Base-by-base conservation (phyloP, 35 echinoderm and acorn worm genomes). In the Patiria miniata region DNA sequence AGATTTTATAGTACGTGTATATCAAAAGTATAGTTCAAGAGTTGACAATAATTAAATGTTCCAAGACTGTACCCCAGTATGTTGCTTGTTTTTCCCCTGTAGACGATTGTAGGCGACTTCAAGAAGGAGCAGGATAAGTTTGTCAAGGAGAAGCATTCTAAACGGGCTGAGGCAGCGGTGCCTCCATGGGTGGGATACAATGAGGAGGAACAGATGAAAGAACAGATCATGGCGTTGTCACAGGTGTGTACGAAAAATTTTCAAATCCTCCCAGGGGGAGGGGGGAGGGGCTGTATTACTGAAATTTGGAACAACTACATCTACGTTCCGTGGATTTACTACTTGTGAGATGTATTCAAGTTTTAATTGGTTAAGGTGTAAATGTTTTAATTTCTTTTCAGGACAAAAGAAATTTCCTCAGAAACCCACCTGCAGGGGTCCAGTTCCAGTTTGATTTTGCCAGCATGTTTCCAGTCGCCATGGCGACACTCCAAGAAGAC, bases 151-250 rank as follows among this genome's bases (percentile, higher is more conserved):
- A 98, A 98, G 78, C 87, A 97, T 91, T 91, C 89, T 57, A 98
- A 98, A 61, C 59, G 95, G 65, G 94, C 92, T 8, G 95, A 98
- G 37, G 95, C 92, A 83, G 95, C 95, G 1, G 92, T 98, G 18
- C 92, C 95, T 36, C 95, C 95, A 14, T 98, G 95, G 95, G 95
- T 98, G 10, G 95, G 95, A 7, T 98, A 98, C 82, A 98, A 98
- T 53, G 95, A 98, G 89, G 95, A 98, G 57, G 92, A 98, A 77
- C 89, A 91, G 78, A 98, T 94, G 89, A 98, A 98, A 39, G 92
- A 98, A 52, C 92, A 98, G 39, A 98, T 98, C 32, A 38, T 94
- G 34, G 92, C 92, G 0, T 76, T 98, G 23, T 98, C 92, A 51
- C 92, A 92, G 89, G 95, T 94, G 86, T 58, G 55, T 23, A 8